These are phyloP conservation scores for Plutomurus gul DNA, from an alignment of 1,140 invertebrate species.

Conservation along the genomic window DNA sequence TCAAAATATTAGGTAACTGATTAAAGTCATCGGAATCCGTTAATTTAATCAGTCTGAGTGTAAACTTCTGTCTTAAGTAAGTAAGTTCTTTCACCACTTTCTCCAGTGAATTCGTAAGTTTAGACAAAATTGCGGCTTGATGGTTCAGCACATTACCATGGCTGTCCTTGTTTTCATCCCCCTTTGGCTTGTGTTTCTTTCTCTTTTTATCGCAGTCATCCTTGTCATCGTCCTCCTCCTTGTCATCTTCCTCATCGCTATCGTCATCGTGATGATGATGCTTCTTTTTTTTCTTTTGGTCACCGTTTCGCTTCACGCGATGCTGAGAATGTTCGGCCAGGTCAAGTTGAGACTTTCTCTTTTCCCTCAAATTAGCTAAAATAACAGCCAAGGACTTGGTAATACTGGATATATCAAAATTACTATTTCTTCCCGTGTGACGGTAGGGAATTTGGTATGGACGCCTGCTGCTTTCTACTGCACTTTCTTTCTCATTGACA, in stretches of 20 bases:
- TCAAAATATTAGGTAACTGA: conserved; percentile 37
- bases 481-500: background rate
- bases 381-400: background rate
- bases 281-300: too few relatives aligned
- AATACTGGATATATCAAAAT: background rate
- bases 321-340: background rate
- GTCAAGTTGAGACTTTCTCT: background rate
- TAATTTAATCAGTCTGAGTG: conserved; percentile 35
- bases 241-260: background rate
- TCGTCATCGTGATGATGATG: background rate
- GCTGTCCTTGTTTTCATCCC: background rate
- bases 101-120: background rate
- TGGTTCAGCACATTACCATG: background rate
- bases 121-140: background rate
- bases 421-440: background rate
- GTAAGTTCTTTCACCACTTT: conserved; percentile 8
- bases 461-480: background rate
- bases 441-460: conserved; percentile 15
- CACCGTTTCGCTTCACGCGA: background rate
- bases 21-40: conserved; percentile 33
- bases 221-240: background rate
- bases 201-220: background rate
- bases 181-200: background rate
- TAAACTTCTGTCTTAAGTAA: conserved; percentile 22
- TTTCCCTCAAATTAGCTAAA: background rate